Conservation (phyloP, 2,113 vertebrate genomes). For the Colossoma macropomum region DNA sequence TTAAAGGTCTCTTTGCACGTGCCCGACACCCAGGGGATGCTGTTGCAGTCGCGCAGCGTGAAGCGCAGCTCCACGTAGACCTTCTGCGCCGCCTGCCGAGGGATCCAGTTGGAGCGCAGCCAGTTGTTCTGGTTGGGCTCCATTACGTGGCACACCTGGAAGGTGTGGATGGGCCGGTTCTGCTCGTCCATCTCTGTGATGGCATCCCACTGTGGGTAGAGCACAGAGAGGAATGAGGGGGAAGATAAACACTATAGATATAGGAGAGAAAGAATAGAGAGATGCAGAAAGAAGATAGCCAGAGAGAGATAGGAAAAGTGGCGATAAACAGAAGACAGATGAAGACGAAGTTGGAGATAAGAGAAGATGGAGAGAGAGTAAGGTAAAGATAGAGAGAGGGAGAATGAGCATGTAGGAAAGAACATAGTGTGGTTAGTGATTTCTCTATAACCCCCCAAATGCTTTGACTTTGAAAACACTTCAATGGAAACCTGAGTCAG, state of each 20-base stretch:
- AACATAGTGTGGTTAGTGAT: not conserved
- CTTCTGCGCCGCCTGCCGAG: constrained; percentile 92
- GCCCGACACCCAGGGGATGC: constrained; percentile 96
- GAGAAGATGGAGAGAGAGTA: not conserved
- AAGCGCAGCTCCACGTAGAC: constrained; percentile 97
- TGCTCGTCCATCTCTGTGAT: constrained; percentile 99
- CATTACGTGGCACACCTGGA: constrained; percentile 98
- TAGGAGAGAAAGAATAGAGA: not conserved
- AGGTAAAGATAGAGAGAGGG: not conserved
- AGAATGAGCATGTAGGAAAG: not conserved
- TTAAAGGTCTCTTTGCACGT: constrained; percentile 99
- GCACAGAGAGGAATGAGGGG: constrained; percentile 1
- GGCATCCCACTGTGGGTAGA: constrained; percentile 89
- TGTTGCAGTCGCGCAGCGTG: constrained; percentile 97
- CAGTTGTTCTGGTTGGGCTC: constrained; percentile 99
- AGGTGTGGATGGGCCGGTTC: constrained; percentile 96
- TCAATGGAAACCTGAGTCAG: not conserved
- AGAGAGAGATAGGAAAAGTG: not conserved
- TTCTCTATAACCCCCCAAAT: not conserved
- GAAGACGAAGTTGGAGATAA: not conserved
- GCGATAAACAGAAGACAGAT: constrained; percentile 9
- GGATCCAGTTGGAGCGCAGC: constrained; percentile 95
- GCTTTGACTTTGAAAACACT: constrained; percentile 3
- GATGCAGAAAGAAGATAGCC: constrained; percentile 19
- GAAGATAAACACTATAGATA: not conserved